These are phyloP conservation scores for Pollenia griseotomentosa DNA, from an alignment of 2,888 invertebrate genomes.

Conservation along the genomic window DNA sequence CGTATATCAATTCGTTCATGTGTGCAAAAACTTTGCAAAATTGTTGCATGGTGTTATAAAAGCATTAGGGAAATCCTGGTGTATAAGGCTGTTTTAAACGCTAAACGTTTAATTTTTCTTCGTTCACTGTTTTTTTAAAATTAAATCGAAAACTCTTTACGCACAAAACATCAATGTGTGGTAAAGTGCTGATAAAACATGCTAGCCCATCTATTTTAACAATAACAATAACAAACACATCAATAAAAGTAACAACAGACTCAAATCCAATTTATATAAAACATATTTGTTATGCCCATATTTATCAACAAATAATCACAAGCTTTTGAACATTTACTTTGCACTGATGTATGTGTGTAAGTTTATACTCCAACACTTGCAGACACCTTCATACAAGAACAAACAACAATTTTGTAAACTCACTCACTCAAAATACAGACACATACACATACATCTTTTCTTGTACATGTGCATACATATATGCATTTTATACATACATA, in stretches of 20 bases:
- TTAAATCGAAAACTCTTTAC: slow-evolving; percentile 64
- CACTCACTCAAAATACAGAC: slow-evolving; percentile 23
- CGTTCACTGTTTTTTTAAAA: not conserved
- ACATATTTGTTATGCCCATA: slow-evolving; percentile 66
- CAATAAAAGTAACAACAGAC: slow-evolving; percentile 23
- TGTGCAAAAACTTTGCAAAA: no score
- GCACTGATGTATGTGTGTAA: not conserved
- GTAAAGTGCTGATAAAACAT: slow-evolving; percentile 63
- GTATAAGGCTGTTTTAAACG: not conserved
- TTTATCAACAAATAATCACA: slow-evolving; percentile 53
- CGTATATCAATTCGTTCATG: no score
- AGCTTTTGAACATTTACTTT: not conserved
- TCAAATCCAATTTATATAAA: slow-evolving; percentile 62
- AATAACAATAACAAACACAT: slow-evolving; percentile 51
- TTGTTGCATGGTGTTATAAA: no score
- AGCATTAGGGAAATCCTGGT: no score
- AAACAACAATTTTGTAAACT: slow-evolving; percentile 18
- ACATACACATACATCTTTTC: not conserved
- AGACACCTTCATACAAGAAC: not conserved
- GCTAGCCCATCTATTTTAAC: slow-evolving; percentile 51
- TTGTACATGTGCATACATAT: not conserved
- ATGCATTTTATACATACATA: not conserved
- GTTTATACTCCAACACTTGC: not conserved
- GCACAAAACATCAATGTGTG: slow-evolving; percentile 55
- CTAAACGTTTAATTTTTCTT: not conserved